These are phyloP conservation scores for Drosophila melanosoma DNA, from an alignment of 2,888 invertebrate species.

Conservation along the genomic window DNA sequence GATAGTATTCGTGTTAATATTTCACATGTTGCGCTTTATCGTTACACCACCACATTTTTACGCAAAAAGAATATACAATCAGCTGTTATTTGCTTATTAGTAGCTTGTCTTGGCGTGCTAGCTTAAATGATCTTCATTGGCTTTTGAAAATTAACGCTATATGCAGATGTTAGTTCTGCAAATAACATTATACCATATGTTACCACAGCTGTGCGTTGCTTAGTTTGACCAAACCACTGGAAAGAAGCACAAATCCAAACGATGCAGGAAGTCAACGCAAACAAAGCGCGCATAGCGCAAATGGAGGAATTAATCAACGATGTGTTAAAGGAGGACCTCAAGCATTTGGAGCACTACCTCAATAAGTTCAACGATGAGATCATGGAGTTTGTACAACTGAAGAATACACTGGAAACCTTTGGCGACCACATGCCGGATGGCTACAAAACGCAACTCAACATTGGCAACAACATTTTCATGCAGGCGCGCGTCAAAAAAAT, in stretches of 20 bases:
- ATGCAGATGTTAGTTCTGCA: too few species aligned
- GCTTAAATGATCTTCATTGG: neutral
- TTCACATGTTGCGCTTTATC: neutral
- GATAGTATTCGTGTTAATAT: neutral
- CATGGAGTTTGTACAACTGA: conserved; percentile 90
- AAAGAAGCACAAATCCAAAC: conserved; percentile 1
- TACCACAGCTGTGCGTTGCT: neutral
- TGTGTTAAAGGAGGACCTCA: conserved; percentile 90
- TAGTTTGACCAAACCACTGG: neutral
- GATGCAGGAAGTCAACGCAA: conserved; percentile 29
- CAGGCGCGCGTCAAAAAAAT: conserved; percentile 88
- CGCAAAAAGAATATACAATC: neutral
- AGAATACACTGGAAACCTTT: conserved; percentile 89
- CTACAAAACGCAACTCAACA: conserved; percentile 90
- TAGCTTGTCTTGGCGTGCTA: neutral
- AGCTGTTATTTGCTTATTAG: neutral
- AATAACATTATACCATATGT: neutral
- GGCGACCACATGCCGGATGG: conserved; percentile 86
- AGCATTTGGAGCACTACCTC: conserved; percentile 87
- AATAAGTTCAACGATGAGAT: conserved; percentile 88
- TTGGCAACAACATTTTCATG: conserved; percentile 94
- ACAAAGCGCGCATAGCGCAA: conserved; percentile 59
- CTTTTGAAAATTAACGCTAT: neutral
- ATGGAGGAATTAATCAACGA: conserved; percentile 91
- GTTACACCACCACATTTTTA: conserved; percentile 24